Percentiles rank a stretch among this genome's conserved stretches.
Conservation (phyloP, 2,113 vertebrate genomes). For the Ochotona curzoniae region DNA sequence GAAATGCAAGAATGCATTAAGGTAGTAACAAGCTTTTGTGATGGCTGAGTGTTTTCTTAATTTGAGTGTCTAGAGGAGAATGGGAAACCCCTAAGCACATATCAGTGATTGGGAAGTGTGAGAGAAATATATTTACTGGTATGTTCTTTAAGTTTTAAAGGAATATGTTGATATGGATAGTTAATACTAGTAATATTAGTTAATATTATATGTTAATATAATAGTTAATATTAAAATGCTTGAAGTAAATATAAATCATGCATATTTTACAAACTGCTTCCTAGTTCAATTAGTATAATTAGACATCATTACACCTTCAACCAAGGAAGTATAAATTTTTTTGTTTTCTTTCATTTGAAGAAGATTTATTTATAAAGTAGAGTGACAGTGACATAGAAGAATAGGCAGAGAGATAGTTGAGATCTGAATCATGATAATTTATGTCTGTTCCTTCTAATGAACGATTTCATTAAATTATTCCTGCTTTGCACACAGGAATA, state of each 20-base stretch:
- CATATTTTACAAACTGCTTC: slow-evolving; percentile 6
- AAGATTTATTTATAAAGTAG: no score
- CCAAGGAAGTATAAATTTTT: neutral
- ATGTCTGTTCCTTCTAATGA: neutral
- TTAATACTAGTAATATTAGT: neutral
- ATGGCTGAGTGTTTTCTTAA: neutral
- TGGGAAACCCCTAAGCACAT: neutral
- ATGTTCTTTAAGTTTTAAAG: neutral
- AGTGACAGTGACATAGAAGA: no score
- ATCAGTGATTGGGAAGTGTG: neutral
- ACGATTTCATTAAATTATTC: slow-evolving; percentile 2
- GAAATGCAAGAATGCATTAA: neutral
- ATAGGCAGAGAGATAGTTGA: neutral
- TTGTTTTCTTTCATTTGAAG: no score
- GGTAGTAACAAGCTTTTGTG: neutral
- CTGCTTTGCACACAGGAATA: neutral
- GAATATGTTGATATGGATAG: neutral
- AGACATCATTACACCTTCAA: neutral
- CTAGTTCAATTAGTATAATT: neutral
- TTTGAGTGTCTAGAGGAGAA: neutral
- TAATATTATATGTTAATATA: neutral
- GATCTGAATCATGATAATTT: neutral
- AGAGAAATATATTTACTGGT: neutral
- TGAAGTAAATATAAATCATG: neutral
- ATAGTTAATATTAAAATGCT: neutral